Base-by-base conservation (phyloP, 2,113 vertebrate genomes). In the Egretta garzetta region DNA sequence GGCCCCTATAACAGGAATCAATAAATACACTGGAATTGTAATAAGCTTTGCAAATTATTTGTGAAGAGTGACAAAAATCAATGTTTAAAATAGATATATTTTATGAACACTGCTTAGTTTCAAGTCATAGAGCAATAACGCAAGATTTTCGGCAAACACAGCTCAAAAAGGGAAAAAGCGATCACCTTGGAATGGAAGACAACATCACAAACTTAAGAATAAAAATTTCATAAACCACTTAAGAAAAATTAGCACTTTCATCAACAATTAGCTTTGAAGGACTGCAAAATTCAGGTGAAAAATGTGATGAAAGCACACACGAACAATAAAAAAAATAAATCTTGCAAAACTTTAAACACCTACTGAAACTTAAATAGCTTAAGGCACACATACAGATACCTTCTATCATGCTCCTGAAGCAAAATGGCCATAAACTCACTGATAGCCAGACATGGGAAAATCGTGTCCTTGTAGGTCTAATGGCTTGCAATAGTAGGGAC, bases 391-490 rank as follows among this genome's bases (percentile, higher is more conserved):
- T 23, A 62, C n/a, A 45, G 67, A 52, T 26, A 49, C 23, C 19
- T 37, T 28, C 19, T 17, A 56, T 32, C 30, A 22, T 27, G 23
- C 10, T 71, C n/a, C 27, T 66, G 52, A 81, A 32, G n/a, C 41
- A 71, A 89, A 92, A 71, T 7, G 14, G 50, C 19, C 68, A 58
- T 43, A 80, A 70, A 41, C 11, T 14, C 52, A 60, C 30, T 2
- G 4, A 56, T 6, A 66, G 24, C 16, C 64, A 66, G 50, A 41
- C 22, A 33, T 3, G 12, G 33, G 50, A 70, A 49, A 85, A 43
- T 11, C 0, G 0, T 22, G 20, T 53, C 37, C 2, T 0, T 21
- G 50, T 62, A 49, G 27, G 43, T 74, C 19, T 59, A 67, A 52
- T 9, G 50, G 19, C 21, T 30, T 73, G 64, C 28, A 50, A 32